Percentiles rank a stretch among this genome's conserved stretches.
phyloP scores from a whole-genome alignment of 2,888 invertebrate species.

The Drosophila flavopinicola region DNA sequence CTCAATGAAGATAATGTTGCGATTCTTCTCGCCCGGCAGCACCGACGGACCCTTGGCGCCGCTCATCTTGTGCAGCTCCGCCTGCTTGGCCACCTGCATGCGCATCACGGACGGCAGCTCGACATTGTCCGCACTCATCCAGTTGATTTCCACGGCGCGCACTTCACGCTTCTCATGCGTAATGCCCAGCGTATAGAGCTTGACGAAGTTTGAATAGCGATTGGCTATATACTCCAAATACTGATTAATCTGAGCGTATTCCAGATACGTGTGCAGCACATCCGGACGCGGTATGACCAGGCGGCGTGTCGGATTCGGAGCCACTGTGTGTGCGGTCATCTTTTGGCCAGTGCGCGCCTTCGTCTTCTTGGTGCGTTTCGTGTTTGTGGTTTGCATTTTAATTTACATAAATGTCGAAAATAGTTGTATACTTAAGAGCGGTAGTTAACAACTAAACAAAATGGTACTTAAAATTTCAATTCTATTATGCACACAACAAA shows the following conservation, averaged over 20 bases:
- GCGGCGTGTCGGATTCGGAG: conserved; percentile 33
- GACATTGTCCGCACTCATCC: conserved; percentile 69
- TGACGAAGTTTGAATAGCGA: conserved; percentile 76
- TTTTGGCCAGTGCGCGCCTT: conserved; percentile 27
- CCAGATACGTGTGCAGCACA: conserved; percentile 77
- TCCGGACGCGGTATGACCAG: conserved; percentile 75
- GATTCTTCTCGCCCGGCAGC: conserved; percentile 39
- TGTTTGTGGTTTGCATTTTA: conserved; percentile 42
- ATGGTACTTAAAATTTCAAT: conserved; percentile 32
- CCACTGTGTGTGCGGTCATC: background rate
- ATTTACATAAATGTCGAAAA: background rate
- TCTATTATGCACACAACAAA: conserved; percentile 18
- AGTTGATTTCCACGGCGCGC: conserved; percentile 82
- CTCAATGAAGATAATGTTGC: conserved; percentile 83
- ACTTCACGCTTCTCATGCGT: conserved; percentile 81
- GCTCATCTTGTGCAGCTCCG: background rate
- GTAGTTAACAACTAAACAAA: background rate
- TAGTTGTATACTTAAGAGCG: background rate
- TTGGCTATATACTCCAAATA: conserved; percentile 81
- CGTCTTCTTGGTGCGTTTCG: conserved; percentile 53
- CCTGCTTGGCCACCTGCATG: conserved; percentile 36
- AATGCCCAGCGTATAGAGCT: conserved; percentile 76
- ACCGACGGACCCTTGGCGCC: conserved; percentile 23
- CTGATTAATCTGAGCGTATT: conserved; percentile 79
- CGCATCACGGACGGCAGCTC: conserved; percentile 48